Evolutionary conservation across 2,113 vertebrate species (phyloP).

Genomic region (Oreochromis tanganicae): DNA sequence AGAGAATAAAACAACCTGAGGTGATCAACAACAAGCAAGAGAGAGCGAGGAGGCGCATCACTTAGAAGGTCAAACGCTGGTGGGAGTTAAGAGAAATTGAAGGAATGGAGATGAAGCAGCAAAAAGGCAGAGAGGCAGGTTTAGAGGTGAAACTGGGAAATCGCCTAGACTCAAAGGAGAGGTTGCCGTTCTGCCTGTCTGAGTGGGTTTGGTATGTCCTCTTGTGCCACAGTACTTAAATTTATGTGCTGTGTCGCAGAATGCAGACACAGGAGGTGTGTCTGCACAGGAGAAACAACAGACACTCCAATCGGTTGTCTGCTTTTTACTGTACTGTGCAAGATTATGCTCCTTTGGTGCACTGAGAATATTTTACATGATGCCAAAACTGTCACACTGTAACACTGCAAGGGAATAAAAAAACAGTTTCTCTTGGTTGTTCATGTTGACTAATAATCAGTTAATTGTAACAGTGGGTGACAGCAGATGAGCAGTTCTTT

Average conservation of each 20-base stretch:
- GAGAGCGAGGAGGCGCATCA: not conserved
- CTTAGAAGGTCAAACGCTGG: not conserved
- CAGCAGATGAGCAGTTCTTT: not conserved
- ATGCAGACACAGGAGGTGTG: not conserved
- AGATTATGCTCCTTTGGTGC: not conserved
- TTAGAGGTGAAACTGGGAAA: not conserved
- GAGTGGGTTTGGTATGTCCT: slow-evolving; percentile 16
- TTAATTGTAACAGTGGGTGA: not conserved
- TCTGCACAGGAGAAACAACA: not conserved
- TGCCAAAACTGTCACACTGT: not conserved
- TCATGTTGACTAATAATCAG: not conserved
- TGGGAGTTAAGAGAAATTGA: not conserved
- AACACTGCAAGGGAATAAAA: not conserved
- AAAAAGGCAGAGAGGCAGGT: not conserved
- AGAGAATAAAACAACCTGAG: not conserved
- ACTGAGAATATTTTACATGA: not conserved
- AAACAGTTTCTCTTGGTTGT: not conserved
- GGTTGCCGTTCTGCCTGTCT: not conserved
- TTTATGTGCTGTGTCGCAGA: slow-evolving; percentile 5
- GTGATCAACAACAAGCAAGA: not conserved
- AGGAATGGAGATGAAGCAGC: not conserved
- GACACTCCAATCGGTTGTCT: not conserved
- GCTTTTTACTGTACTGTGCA: not conserved
- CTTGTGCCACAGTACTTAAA: slow-evolving; percentile 12
- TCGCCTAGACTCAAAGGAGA: slow-evolving; percentile 6